These are phyloP conservation scores for Anolis carolinensis DNA, from an alignment of 2,113 vertebrate genomes.

Conservation along the genomic window DNA sequence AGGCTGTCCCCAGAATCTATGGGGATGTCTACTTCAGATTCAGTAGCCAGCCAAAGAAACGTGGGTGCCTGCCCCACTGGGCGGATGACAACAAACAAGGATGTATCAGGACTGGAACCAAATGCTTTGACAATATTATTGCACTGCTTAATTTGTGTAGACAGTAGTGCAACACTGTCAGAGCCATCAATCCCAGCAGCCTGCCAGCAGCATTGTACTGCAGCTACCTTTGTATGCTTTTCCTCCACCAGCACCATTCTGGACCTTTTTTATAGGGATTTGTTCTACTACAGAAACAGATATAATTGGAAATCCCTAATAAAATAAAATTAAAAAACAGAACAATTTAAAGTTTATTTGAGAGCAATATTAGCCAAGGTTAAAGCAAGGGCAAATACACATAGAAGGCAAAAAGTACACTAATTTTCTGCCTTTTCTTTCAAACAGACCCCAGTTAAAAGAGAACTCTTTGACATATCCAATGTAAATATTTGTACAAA, in stretches of 20 bases:
- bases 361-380: constrained; percentile 57
- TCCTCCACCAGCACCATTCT: background rate
- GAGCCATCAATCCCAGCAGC: constrained; percentile 88
- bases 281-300: constrained; percentile 55
- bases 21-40: background rate
- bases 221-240: constrained; percentile 65
- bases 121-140: constrained; percentile 98
- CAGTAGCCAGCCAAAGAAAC: background rate
- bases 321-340: constrained; percentile 47
- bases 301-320: constrained; percentile 53
- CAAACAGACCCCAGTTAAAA: constrained; percentile 37
- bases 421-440: background rate
- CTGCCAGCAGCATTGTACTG: constrained; percentile 58
- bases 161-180: constrained; percentile 98
- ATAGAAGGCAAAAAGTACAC: constrained; percentile 26
- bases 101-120: constrained; percentile 79
- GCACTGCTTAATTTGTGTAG: constrained; percentile 92
- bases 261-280: background rate
- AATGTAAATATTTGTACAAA: background rate
- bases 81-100: constrained; percentile 54
- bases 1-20: too few species aligned
- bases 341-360: constrained; percentile 61
- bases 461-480: constrained; percentile 43
- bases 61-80: rapidly evolving
- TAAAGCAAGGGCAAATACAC: constrained; percentile 20